phyloP scores from a whole-genome alignment of 2,797 vertebrate genomes.

The Enteromius unitaeniatus region DNA sequence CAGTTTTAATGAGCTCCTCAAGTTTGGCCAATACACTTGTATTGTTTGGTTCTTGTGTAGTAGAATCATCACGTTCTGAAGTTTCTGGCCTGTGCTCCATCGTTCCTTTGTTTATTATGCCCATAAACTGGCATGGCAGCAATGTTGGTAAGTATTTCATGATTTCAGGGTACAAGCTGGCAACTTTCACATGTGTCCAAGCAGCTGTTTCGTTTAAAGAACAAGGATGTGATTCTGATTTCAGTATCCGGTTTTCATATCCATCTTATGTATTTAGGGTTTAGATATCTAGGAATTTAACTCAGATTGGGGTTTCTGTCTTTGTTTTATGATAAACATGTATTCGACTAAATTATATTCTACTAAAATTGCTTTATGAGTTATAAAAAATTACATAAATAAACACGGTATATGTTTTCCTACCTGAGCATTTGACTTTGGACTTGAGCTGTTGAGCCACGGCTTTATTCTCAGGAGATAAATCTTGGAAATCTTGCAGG shows the following conservation, averaged over 20 bases:
- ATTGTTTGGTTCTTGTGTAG: not conserved
- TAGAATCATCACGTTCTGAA: not conserved
- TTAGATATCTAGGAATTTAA: not conserved
- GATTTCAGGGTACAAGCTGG: slow-evolving; percentile 72
- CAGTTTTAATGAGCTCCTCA: slow-evolving; percentile 73
- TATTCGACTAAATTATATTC: no score
- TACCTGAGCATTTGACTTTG: slow-evolving; percentile 53
- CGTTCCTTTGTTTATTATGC: slow-evolving; percentile 58
- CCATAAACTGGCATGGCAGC: slow-evolving; percentile 77
- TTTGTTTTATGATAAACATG: not conserved
- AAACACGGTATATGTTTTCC: not conserved
- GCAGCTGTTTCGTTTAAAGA: slow-evolving; percentile 66
- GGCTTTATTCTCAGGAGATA: slow-evolving; percentile 4
- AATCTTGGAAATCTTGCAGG: slow-evolving; percentile 68
- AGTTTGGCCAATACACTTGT: slow-evolving; percentile 60
- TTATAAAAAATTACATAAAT: no score
- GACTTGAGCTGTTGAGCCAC: slow-evolving; percentile 25
- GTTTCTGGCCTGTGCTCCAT: not conserved
- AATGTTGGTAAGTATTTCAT: slow-evolving; percentile 80
- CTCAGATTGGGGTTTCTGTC: not conserved
- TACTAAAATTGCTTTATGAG: no score
- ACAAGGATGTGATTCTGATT: not conserved
- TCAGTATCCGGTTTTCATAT: not conserved
- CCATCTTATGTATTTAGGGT: no score
- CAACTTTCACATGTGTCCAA: slow-evolving; percentile 67